phyloP scores from a whole-genome alignment of 2,888 invertebrate genomes.

The Isotomurus palustris region DNA sequence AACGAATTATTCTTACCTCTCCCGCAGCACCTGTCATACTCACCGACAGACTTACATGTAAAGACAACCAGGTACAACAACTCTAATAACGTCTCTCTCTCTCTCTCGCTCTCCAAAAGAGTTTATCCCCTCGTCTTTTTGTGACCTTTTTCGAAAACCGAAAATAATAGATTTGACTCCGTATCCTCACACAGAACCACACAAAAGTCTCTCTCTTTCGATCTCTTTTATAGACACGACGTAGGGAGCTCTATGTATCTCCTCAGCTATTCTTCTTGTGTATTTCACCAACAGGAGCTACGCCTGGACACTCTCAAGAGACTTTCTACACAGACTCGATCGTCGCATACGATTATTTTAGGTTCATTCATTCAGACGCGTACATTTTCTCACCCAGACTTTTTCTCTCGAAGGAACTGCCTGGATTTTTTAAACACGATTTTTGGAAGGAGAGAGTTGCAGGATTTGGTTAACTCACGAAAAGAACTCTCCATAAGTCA shows the following conservation, averaged over 20 bases:
- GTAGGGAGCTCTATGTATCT: no score
- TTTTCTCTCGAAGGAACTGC: background rate
- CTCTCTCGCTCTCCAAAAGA: no score
- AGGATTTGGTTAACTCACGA: background rate
- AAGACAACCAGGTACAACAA: no score
- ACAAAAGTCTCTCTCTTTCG: background rate
- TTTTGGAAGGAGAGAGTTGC: background rate
- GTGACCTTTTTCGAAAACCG: background rate
- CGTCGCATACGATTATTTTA: no score
- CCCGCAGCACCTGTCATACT: background rate
- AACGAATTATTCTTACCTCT: background rate
- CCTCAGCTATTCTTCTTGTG: background rate
- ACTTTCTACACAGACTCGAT: no score
- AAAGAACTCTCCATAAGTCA: background rate
- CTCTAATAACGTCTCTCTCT: background rate
- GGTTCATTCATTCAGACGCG: no score
- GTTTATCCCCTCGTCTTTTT: no score
- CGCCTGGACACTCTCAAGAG: no score
- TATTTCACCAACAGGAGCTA: conserved; percentile 3
- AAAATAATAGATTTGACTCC: background rate
- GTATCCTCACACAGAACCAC: background rate
- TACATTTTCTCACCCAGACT: no score
- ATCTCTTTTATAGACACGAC: no score
- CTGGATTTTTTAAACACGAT: background rate
- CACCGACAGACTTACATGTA: no score